These are phyloP conservation scores for Gobius niger DNA, from an alignment of 2,113 vertebrate species.

Conservation along the genomic window DNA sequence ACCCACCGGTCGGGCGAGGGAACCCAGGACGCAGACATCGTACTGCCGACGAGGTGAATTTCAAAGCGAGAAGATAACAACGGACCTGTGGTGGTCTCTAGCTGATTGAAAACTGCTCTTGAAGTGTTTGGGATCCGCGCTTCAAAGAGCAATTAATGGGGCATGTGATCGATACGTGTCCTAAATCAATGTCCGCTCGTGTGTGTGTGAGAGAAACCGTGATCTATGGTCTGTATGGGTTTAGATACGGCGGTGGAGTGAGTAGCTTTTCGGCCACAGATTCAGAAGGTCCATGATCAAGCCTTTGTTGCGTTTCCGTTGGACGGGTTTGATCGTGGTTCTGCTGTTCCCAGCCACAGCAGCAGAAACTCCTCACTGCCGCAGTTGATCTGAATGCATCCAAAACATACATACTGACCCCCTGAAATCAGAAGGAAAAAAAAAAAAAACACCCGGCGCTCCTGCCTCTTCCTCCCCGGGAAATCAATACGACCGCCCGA, in stretches of 20 bases:
- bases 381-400: conserved; percentile 5
- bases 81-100: background rate
- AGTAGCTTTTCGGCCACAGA: no score
- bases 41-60: no score
- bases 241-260: conserved; percentile 8
- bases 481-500: conserved; percentile 42
- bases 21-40: no score
- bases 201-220: background rate
- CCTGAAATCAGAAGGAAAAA: conserved; percentile 1
- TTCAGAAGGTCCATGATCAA: background rate
- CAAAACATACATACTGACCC: background rate
- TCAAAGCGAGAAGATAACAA: no score
- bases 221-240: no score
- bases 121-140: conserved; percentile 36
- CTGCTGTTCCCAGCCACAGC: background rate
- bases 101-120: background rate
- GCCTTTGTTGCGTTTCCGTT: background rate
- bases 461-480: conserved; percentile 2
- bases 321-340: background rate
- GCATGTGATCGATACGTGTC: conserved; percentile 73
- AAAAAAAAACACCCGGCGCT: background rate
- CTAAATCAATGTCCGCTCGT: conserved; percentile 57
- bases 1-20: no score
- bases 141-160: conserved; percentile 76
- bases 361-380: conserved; percentile 1